These are phyloP conservation scores for Fringilla coelebs DNA, from an alignment of 2,797 vertebrate species.

Conservation along the genomic window DNA sequence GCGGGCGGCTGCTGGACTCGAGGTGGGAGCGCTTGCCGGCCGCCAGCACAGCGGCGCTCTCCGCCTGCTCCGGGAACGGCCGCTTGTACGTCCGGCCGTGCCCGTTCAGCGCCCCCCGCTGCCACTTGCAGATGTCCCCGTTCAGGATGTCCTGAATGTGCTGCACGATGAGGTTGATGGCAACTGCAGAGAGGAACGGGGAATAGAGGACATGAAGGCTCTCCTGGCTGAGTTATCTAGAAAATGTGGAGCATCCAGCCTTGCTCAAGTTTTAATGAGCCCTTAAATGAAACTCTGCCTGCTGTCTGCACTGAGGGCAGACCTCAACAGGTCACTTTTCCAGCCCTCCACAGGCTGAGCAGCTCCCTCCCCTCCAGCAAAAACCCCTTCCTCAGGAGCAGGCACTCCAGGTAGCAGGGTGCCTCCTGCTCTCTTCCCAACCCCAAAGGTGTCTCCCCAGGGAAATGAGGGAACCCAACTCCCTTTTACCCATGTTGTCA, in stretches of 20 bases:
- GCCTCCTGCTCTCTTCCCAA: background rate
- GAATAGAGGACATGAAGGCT: accelerated
- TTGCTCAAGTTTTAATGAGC: background rate
- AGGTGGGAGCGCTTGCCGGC: conserved; percentile 85
- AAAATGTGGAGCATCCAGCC: background rate
- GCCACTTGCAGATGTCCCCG: conserved; percentile 94
- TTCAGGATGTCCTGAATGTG: conserved; percentile 98
- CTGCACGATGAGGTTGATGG: conserved; percentile 97
- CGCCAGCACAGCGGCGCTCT: conserved; percentile 63
- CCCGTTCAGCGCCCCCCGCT: conserved; percentile 79
- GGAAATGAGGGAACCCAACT: background rate
- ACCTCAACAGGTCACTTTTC: background rate
- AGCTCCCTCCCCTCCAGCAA: background rate
- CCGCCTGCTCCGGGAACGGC: conserved; percentile 78
- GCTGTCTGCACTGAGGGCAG: background rate
- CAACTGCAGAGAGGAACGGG: conserved; percentile 75
- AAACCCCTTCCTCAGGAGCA: background rate
- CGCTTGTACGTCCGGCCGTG: conserved; percentile 83
- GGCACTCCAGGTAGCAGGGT: accelerated
- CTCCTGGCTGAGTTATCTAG: background rate
- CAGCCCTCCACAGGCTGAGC: background rate
- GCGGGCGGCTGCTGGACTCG: conserved; percentile 93
- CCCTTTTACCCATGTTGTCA: conserved; percentile 93
- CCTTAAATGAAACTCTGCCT: background rate
- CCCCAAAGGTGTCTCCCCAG: background rate